Conservation (phyloP, 1,140 invertebrate genomes). For the Artemia franciscana region DNA sequence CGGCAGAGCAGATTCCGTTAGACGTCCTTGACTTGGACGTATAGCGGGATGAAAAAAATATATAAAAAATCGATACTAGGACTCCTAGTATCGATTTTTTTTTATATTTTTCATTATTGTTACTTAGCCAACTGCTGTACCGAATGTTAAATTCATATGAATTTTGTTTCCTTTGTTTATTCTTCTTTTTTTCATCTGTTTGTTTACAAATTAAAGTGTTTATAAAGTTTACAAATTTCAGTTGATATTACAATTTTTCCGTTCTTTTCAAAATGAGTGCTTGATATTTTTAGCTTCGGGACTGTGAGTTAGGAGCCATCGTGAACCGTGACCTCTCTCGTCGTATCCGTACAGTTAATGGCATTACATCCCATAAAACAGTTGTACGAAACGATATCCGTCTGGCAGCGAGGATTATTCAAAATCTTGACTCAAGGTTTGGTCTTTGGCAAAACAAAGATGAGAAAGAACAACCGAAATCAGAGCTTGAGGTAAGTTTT, state of each 20-base stretch:
- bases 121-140: slow-evolving; percentile 2
- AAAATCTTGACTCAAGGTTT: slow-evolving; percentile 66
- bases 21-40: too few relatives aligned
- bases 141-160: not conserved
- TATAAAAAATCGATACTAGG: too few relatives aligned
- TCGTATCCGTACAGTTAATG: slow-evolving; percentile 73
- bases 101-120: slow-evolving; percentile 7
- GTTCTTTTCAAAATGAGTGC: not conserved
- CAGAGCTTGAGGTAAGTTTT: not conserved
- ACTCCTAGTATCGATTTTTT: not conserved
- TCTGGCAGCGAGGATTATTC: slow-evolving; percentile 77
- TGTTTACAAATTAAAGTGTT: slow-evolving; percentile 3
- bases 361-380: slow-evolving; percentile 69
- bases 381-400: slow-evolving; percentile 80
- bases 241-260: too few relatives aligned
- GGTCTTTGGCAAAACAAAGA: slow-evolving; percentile 41
- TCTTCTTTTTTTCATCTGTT: slow-evolving; percentile 3
- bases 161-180: slow-evolving; percentile 1
- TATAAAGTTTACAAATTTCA: too few relatives aligned
- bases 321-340: slow-evolving; percentile 81
- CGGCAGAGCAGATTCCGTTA: too few relatives aligned
- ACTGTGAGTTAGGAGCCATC: slow-evolving; percentile 79
- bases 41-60: too few relatives aligned
- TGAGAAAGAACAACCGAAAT: slow-evolving; percentile 20
- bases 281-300: slow-evolving; percentile 35